A percentile compares a stretch with the other conserved stretches of the same genome.
Conservation (phyloP, 2,797 vertebrate genomes). For the Melopsittacus undulatus region DNA sequence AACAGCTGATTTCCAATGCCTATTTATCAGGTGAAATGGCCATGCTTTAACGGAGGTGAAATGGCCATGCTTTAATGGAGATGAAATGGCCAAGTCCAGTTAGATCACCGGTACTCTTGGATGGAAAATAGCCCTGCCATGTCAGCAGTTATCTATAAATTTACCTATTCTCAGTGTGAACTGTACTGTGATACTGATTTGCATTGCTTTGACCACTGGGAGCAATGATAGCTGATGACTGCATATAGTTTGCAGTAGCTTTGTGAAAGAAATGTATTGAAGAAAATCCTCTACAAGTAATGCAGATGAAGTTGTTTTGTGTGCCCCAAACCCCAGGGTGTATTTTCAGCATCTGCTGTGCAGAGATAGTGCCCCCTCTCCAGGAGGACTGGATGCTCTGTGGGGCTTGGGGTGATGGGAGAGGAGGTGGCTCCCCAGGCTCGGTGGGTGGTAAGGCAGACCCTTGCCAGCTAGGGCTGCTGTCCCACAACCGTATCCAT, state of each 20-base stretch:
- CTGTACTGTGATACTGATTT: background rate
- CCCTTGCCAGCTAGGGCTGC: background rate
- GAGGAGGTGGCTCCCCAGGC: background rate
- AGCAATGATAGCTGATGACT: background rate
- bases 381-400: background rate
- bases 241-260: background rate
- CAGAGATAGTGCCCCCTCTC: background rate
- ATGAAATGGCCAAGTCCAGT: background rate
- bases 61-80: background rate
- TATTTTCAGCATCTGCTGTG: background rate
- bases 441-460: background rate
- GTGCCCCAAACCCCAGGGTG: background rate
- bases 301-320: background rate
- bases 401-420: no score
- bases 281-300: background rate
- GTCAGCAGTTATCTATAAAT: background rate
- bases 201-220: background rate
- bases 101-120: background rate
- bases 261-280: background rate
- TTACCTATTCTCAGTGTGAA: background rate
- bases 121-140: background rate
- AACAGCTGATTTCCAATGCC: background rate
- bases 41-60: no score
- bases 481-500: background rate
- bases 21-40: background rate